Evolutionary conservation across 2,113 vertebrate species (phyloP).

Genomic region (Turnix velox): DNA sequence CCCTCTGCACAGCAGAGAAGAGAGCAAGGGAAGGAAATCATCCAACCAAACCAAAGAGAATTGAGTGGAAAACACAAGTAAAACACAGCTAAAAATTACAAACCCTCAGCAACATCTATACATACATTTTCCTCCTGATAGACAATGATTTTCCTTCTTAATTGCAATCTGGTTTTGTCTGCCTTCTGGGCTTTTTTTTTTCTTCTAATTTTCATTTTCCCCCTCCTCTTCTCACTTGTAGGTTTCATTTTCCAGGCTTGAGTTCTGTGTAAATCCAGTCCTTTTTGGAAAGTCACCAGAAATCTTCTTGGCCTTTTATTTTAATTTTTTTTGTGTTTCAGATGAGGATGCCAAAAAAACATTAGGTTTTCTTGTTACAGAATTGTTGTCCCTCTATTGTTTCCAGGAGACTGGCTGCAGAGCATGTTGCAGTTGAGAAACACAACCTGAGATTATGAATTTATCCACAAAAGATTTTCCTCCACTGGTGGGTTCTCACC

Average conservation of each 20-base stretch:
- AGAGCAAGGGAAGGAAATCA: neutral
- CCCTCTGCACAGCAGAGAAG: neutral
- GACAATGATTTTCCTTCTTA: neutral
- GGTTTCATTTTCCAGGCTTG: neutral
- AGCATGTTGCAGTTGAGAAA: neutral
- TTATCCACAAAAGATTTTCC: neutral
- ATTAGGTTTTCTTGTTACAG: neutral
- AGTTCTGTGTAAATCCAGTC: neutral
- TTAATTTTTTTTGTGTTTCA: neutral
- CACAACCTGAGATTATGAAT: neutral
- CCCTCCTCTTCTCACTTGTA: neutral
- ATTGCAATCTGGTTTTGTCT: neutral
- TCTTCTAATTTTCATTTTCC: fast-evolving
- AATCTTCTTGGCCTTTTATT: neutral
- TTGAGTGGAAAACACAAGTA: neutral
- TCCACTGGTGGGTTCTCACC: neutral
- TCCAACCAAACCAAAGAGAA: neutral
- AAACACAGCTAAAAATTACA: neutral
- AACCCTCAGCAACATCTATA: neutral
- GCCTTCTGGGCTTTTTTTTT: neutral
- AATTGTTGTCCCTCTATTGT: neutral
- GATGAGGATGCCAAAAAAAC: neutral
- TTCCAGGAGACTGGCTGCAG: neutral
- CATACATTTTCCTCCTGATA: neutral
- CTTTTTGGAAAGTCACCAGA: neutral